Conservation (phyloP, 2,113 vertebrate genomes). For the Oceanites oceanicus region DNA sequence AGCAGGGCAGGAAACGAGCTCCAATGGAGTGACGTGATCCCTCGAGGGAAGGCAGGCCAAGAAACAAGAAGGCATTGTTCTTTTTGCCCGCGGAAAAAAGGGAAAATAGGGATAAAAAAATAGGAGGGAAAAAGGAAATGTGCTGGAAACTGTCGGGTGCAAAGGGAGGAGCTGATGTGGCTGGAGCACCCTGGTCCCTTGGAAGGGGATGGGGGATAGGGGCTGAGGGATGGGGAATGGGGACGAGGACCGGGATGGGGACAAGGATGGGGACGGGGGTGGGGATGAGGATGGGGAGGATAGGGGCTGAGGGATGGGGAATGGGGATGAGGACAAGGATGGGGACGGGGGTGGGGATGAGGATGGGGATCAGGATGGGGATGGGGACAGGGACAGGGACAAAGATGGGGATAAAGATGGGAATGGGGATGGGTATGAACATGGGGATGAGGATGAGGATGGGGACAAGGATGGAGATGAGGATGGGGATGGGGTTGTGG, state of each 20-base stretch:
- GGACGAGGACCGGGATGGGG: too few relatives aligned
- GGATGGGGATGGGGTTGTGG: too few relatives aligned
- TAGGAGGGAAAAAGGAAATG: neutral
- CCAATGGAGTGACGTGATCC: constrained; percentile 59
- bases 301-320: too few relatives aligned
- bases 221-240: accelerated
- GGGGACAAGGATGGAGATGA: too few relatives aligned
- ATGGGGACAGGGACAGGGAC: too few relatives aligned
- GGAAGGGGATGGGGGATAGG: too few relatives aligned
- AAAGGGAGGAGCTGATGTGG: neutral
- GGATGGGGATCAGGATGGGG: accelerated
- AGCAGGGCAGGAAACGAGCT: constrained; percentile 51
- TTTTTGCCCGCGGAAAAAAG: neutral
- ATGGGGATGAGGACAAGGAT: too few relatives aligned
- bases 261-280: accelerated
- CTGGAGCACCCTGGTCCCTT: neutral
- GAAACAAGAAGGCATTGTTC: constrained; percentile 69
- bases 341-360: too few relatives aligned
- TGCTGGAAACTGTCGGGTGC: neutral
- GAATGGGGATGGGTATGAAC: accelerated
- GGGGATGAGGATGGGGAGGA: too few relatives aligned
- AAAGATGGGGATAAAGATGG: accelerated
- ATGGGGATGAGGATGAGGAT: neutral
- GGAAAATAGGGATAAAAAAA: neutral
- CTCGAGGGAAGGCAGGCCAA: constrained; percentile 26